Evolutionary conservation across 1,140 invertebrate species (phyloP), one percentile per base, ranked within the genome.

Genomic region (Teleogryllus occipitalis): DNA sequence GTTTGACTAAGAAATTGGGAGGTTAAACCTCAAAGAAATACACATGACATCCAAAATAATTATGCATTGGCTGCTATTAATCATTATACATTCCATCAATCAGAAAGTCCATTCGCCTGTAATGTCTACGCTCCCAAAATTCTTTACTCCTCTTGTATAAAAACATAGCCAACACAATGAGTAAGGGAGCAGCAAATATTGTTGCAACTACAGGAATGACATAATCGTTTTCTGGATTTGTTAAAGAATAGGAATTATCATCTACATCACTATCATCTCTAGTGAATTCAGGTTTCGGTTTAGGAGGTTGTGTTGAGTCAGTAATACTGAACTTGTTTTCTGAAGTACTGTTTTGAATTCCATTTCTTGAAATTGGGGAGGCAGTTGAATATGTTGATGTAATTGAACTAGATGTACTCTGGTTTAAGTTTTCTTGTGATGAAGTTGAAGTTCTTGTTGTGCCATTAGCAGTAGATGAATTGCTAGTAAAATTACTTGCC

Each of bases 71-170:
- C 27, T 22, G 21, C 14, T 79, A 80, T 82, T 81, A 93, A 82
- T 92, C 92, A 87, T 94, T 92, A 83, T 94, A 94, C 91, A 94
- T 93, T 81, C 92, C 93, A 85, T 94, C 92, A 81, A 94, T 90
- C 10, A 94, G 87, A 84, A 92, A 93, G 86, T 94, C 92, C 93
- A 94, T 93, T 83, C 92, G 87, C 81, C 91, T 88, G 83, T 94
- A 94, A 85, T 94, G 92, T 82, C 92, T 88, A 81, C 93, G 91
- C 81, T 91, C 90, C 92, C 92, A 93, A 83, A 91, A 92, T 84
- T 94, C 92, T 84, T 88, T 87, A 8, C 91, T 89, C 82, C 89
- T 86, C 84, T 89, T 91, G 79, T 92, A 89, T 21, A 91, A 86
- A 84, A 91, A 85, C 79, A 90, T 90, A 72, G 89, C 86, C 74